Base-by-base conservation (phyloP, 2,888 invertebrate genomes). In the Aspidiotus destructor region DNA sequence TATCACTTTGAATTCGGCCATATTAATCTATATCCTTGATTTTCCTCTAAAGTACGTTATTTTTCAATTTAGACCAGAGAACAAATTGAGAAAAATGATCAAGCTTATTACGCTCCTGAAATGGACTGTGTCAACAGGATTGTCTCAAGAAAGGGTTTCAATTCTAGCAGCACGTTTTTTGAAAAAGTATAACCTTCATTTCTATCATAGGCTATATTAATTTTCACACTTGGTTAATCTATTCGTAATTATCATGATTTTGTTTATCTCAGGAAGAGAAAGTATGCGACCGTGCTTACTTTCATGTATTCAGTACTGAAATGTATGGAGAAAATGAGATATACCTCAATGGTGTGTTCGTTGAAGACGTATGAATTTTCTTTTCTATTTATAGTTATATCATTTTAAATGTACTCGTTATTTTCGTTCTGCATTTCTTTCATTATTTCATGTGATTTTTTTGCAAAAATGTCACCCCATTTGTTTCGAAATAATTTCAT, bases 351-450 rank as follows among this genome's bases (percentile, higher is more conserved):
- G 48, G 48, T 48, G 48, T 48, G 16, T 57, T 57, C 16, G 57
- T 40, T 41, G 42, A 42, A 60, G 11, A 60, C 40, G 13, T 52
- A 52, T 52, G n/a, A 52, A n/a, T n/a, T n/a, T 52, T 52, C n/a
- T 3, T n/a, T n/a, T 52, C n/a, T n/a, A 5, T 52, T 5, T 3
- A n/a, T n/a, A 52, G n/a, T 15, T 52, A 52, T 28, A 28, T n/a
- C 10, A 41, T 60, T 41, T 15, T 13, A 8, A 6, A 41, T 60
- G 9, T 42, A 61, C 42, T 61, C 28, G 28, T 28, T 28, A n/a
- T n/a, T n/a, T n/a, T n/a, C n/a, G n/a, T n/a, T n/a, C n/a, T n/a
- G n/a, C 28, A 28, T 28, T 5, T 28, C 28, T 28, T 28, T 5
- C 28, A 28, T 28, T 28, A 3, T 28, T 28, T 28, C 5, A 1